phyloP scores from a whole-genome alignment of 1,140 invertebrate species.

The Cyphomyrmex costatus region DNA sequence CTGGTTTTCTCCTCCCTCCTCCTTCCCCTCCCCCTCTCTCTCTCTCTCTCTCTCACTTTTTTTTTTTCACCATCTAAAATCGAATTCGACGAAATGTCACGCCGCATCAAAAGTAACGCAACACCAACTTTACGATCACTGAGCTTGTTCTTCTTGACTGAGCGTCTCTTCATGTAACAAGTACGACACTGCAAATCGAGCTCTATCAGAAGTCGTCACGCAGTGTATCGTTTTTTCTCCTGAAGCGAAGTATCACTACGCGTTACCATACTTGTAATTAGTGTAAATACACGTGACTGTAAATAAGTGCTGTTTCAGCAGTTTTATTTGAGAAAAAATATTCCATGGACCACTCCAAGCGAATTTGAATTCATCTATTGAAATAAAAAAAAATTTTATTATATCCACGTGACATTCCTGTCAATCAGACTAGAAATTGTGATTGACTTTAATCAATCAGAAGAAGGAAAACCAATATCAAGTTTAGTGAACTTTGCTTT shows the following conservation, averaged over 20 bases:
- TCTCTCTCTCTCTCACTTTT: too few species aligned
- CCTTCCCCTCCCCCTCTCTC: too few species aligned
- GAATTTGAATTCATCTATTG: background rate
- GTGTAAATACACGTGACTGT: conserved; percentile 55
- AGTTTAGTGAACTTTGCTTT: too few species aligned
- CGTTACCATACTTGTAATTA: conserved; percentile 46
- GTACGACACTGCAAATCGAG: conserved; percentile 30
- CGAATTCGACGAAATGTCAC: background rate
- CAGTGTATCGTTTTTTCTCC: background rate
- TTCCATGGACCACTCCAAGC: background rate
- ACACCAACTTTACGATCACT: background rate
- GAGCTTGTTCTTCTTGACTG: conserved; percentile 50
- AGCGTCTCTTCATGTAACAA: conserved; percentile 43
- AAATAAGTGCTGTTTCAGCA: conserved; percentile 31
- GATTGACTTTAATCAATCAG: too few species aligned
- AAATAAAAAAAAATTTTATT: background rate
- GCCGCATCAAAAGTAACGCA: background rate
- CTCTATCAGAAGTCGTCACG: background rate
- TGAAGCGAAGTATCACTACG: conserved; percentile 19
- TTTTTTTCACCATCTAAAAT: background rate
- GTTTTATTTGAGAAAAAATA: conserved; percentile 22
- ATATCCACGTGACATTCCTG: background rate
- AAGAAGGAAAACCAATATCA: too few species aligned
- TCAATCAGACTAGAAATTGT: too few species aligned
- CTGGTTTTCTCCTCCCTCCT: background rate